Evolutionary conservation across 2,113 vertebrate genomes (phyloP), one percentile per base, ranked within the genome.

Genomic region (Cinclus mexicanus): DNA sequence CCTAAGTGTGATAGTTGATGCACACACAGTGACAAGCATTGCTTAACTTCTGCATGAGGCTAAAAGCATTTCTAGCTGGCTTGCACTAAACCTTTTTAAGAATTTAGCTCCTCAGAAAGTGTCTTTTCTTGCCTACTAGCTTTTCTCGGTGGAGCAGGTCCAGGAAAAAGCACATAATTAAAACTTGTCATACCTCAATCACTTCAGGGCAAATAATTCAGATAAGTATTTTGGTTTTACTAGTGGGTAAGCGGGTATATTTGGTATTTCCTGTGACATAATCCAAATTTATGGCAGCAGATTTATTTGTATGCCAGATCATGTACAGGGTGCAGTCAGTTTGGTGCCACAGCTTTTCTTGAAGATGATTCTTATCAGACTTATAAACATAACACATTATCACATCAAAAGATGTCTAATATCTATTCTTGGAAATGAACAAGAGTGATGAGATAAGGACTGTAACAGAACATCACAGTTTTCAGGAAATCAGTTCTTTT

Each of bases 351-450:
- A 60, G 71, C 41, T 96, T 90, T 92, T 81, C 64, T 64, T 65
- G 68, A 89, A 89, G 60, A 39, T 94, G 92, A 96, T 93, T 96
- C 83, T 89, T 94, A 90, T 94, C 88, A 90, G 80, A 47, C 69
- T 75, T 93, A 81, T 9, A 90, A 88, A 83, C 76, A 81, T 59
- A 96, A 64, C 49, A 75, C 16, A 61, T 80, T 95, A 87, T 94
- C 92, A 96, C 71, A 93, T 94, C 96, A 94, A 85, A 91, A 33
- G 6, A 69, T 81, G 76, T 85, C 55, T 96, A 75, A 52, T 90
- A 60, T 53, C 74, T 93, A 2, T 94, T 95, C 95, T 77, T 96
- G 89, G 96, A 97, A 97, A 91, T 46, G 77, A 95, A 55, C 14
- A 87, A 85, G 53, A n/a, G 3, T 24, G 60, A 49, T 92, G 76